Conservation (phyloP, 1,140 invertebrate species). For the Atopsyche davidsoni region DNA sequence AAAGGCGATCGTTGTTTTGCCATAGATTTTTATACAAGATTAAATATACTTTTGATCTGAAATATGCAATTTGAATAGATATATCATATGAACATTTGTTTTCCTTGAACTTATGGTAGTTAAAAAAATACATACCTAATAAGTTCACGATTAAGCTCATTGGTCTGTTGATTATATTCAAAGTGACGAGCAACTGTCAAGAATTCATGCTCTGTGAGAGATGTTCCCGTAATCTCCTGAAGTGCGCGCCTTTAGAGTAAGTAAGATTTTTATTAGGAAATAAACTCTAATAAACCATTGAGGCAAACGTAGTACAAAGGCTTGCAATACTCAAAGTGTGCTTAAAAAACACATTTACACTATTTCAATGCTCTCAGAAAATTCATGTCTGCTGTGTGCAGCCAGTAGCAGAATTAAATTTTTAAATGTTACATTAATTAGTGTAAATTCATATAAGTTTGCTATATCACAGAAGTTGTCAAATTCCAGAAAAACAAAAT, state of each 20-base stretch:
- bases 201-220: conserved; percentile 72
- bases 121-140: conserved; percentile 36
- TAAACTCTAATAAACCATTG: no score
- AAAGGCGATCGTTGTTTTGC: conserved; percentile 59
- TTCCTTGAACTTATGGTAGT: neutral
- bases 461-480: no score
- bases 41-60: conserved; percentile 57
- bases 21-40: conserved; percentile 62
- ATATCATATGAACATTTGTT: conserved; percentile 13
- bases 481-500: no score
- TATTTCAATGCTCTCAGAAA: no score
- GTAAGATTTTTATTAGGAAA: no score
- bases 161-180: conserved; percentile 41
- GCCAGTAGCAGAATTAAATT: no score
- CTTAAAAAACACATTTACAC: no score
- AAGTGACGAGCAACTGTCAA: conserved; percentile 65
- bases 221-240: conserved; percentile 52
- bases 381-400: no score
- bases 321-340: no score
- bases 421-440: no score
- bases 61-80: conserved; percentile 1
- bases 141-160: conserved; percentile 45
- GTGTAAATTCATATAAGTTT: no score
- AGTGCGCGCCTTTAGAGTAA: conserved; percentile 53
- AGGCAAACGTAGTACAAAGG: no score